phyloP scores from a whole-genome alignment of 2,888 invertebrate genomes.

The Scaptomyza flava region DNA sequence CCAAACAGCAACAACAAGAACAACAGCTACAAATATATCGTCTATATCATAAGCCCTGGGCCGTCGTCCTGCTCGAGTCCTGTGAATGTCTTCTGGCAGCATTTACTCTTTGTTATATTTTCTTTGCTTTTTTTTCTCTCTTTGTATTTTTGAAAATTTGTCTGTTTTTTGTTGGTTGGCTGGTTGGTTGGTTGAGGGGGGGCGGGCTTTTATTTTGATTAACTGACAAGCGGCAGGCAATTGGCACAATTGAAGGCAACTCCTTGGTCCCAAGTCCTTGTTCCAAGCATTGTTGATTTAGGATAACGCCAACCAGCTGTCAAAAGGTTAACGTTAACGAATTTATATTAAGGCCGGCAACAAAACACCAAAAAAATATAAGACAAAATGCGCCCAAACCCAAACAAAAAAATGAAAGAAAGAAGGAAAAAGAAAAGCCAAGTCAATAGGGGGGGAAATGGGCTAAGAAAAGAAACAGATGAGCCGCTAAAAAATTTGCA shows the following conservation, averaged over 20 bases:
- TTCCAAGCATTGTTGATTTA: slow-evolving; percentile 71
- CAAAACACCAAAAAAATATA: slow-evolving; percentile 38
- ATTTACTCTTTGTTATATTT: slow-evolving; percentile 51
- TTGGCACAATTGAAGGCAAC: slow-evolving; percentile 72
- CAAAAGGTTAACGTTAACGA: slow-evolving; percentile 76
- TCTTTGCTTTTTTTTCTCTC: slow-evolving; percentile 39
- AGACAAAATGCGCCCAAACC: slow-evolving; percentile 22
- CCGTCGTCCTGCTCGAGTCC: slow-evolving; percentile 38
- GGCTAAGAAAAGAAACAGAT: slow-evolving; percentile 36
- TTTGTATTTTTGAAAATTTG: slow-evolving; percentile 39
- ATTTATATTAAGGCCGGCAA: slow-evolving; percentile 64
- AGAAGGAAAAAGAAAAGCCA: background rate
- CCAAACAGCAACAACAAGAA: slow-evolving; percentile 2
- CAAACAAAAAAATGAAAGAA: background rate
- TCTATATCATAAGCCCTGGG: slow-evolving; percentile 11
- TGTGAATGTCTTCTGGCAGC: slow-evolving; percentile 61
- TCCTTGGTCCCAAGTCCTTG: slow-evolving; percentile 42
- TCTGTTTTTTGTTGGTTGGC: slow-evolving; percentile 23
- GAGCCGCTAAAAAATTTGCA: slow-evolving; percentile 67
- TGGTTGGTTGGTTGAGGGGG: slow-evolving; percentile 24
- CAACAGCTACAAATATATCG: background rate
- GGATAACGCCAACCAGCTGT: slow-evolving; percentile 67
- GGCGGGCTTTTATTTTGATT: slow-evolving; percentile 76
- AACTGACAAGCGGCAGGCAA: slow-evolving; percentile 77
- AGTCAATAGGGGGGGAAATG: background rate